Evolutionary conservation across 1,140 invertebrate genomes (phyloP), one percentile per base, ranked within the genome.

Genomic region (Papilio dardanus): DNA sequence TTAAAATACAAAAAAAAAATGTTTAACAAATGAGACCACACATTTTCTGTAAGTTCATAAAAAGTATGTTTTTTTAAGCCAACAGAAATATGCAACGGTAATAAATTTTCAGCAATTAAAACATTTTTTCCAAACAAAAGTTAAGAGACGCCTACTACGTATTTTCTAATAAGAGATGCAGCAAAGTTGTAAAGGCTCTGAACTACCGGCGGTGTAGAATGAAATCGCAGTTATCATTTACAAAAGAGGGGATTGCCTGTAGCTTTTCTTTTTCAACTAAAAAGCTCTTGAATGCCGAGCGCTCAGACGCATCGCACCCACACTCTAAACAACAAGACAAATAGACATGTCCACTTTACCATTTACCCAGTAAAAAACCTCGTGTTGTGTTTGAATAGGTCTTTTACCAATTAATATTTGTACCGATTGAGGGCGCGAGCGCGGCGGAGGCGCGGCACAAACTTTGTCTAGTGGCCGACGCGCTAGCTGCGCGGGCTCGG

Each of bases 391-490:
- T 91, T 93, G 89, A 86, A 86, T 89, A 92, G 90, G 91, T 87
- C 89, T 92, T 91, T 91, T 91, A 92, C 89, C 89, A 92, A 93
- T 93, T 93, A 91, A 87, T 91, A 89, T 92, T 92, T 91, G 86
- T 87, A 91, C 88, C 89, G 87, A 92, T 90, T 89, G 85, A 89
- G 80, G 84, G 83, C 79, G 83, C 85, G 82, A 81, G 81, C 78
- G 81, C 86, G 81, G 80, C 83, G 84, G 80, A 81, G 81, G 84
- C 82, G 82, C 83, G 80, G 81, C 84, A 83, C 77, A 86, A 84
- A 86, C 86, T 88, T 87, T 90, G 85, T 87, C 82, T 84, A 85
- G 82, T 79, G 83, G 71, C 84, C 83, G 84, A 79, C 84, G 75
- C 76, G 80, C 76, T 83, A 76, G 80, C 78, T 76, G 19, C 50